Conservation (phyloP, 1,140 invertebrate species). For the Cotesia chilonis region DNA sequence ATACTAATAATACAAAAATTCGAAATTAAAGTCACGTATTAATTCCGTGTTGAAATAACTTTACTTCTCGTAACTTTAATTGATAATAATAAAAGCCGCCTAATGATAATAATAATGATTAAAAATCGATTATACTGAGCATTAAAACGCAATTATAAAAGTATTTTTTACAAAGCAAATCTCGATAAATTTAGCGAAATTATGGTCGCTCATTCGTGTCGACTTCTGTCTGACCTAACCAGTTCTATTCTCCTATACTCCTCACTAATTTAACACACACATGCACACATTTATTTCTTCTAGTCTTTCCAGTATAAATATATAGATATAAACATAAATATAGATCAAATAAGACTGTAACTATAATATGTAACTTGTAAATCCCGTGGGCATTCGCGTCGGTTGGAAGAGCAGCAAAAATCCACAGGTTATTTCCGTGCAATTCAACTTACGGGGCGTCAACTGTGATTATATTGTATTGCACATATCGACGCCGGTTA, state of each 20-base stretch:
- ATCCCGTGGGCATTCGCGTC: constrained; percentile 25
- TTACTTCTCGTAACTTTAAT: no score
- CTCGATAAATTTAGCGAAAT: constrained; percentile 21
- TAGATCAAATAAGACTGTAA: no score
- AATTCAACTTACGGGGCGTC: constrained; percentile 6
- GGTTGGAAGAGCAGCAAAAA: constrained; percentile 6
- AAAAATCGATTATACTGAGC: no score
- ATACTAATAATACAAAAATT: no score
- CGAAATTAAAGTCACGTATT: no score
- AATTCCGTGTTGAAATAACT: no score
- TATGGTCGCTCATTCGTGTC: constrained; percentile 19
- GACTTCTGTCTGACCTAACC: constrained; percentile 30
- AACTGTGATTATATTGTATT: constrained; percentile 21
- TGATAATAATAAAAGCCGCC: no score
- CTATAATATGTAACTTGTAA: neutral
- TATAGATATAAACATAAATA: neutral
- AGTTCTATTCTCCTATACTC: constrained; percentile 23
- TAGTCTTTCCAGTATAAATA: neutral
- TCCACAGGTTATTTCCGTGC: constrained; percentile 23
- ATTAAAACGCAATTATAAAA: neutral
- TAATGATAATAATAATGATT: no score
- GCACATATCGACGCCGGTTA: no score
- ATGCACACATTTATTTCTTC: neutral
- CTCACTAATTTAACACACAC: neutral
- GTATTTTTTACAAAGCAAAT: constrained; percentile 12